Conservation (phyloP, 2,113 vertebrate genomes). For the Saguinus midas region DNA sequence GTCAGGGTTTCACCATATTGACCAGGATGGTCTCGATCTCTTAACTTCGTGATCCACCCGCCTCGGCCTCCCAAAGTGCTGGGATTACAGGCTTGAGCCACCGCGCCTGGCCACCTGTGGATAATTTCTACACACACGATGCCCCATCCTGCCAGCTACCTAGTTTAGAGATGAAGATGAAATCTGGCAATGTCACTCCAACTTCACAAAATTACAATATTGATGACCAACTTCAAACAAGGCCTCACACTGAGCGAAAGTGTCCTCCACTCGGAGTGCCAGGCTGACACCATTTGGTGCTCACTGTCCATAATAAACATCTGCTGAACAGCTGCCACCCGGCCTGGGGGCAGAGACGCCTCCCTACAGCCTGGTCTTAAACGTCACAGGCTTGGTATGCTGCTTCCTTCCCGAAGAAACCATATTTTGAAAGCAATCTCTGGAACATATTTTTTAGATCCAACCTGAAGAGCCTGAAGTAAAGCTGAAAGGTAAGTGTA, state of each 20-base stretch:
- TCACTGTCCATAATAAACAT: fast-evolving
- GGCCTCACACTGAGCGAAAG: background rate
- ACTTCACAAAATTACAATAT: background rate
- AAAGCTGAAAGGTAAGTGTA: background rate
- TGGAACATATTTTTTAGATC: background rate
- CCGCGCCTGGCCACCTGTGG: background rate
- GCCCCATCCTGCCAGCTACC: background rate
- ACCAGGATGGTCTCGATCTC: too few relatives aligned
- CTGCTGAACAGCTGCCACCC: fast-evolving
- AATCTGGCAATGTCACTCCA: background rate
- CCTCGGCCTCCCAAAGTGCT: too few relatives aligned
- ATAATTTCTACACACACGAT: fast-evolving
- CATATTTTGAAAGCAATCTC: background rate
- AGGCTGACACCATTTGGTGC: fast-evolving
- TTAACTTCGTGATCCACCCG: too few relatives aligned
- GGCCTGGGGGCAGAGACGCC: fast-evolving
- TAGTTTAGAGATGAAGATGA: background rate
- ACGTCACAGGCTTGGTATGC: fast-evolving
- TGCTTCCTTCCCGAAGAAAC: background rate
- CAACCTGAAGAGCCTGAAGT: background rate
- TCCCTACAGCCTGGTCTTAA: background rate
- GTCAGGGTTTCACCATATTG: too few relatives aligned
- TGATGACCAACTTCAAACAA: background rate
- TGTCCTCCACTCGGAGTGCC: fast-evolving
- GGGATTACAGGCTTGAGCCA: too few relatives aligned